Conservation (phyloP, 2,113 vertebrate species). For the Cygnus buccinator region DNA sequence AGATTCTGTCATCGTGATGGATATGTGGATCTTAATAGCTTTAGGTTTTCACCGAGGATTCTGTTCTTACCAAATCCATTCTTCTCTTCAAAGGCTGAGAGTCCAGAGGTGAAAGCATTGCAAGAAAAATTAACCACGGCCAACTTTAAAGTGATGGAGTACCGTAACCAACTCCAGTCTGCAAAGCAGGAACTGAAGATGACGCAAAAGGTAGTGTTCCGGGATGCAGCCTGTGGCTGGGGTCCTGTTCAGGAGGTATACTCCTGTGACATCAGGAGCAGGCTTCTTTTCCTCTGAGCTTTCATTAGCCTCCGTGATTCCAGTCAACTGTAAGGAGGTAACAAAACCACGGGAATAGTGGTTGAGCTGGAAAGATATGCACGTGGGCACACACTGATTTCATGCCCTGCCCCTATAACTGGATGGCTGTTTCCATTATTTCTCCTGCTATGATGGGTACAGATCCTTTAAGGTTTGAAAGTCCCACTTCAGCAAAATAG, state of each 20-base stretch:
- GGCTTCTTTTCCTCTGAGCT: not conserved
- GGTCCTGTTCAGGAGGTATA: too few relatives aligned
- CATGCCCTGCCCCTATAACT: not conserved
- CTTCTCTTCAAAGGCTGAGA: constrained; percentile 70
- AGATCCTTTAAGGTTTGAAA: not conserved
- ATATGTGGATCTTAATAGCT: not conserved
- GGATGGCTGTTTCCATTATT: not conserved
- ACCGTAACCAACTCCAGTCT: constrained; percentile 90
- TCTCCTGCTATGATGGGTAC: not conserved
- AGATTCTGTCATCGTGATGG: not conserved
- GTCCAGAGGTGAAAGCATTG: constrained; percentile 81
- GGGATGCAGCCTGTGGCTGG: not conserved
- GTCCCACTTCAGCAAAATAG: not conserved
- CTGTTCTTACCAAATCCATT: not conserved
- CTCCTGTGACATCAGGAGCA: not conserved
- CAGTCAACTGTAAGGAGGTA: not conserved
- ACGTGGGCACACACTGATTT: not conserved
- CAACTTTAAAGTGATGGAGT: constrained; percentile 86
- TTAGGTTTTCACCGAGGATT: not conserved
- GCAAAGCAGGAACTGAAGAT: constrained; percentile 88
- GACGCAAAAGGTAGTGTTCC: constrained; percentile 87
- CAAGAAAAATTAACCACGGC: constrained; percentile 86
- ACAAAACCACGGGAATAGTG: not conserved
- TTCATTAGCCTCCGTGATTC: not conserved
- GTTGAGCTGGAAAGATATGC: not conserved